Evolutionary conservation across 1,140 invertebrate genomes (phyloP).

Genomic region (Acromyrmex echinatior): DNA sequence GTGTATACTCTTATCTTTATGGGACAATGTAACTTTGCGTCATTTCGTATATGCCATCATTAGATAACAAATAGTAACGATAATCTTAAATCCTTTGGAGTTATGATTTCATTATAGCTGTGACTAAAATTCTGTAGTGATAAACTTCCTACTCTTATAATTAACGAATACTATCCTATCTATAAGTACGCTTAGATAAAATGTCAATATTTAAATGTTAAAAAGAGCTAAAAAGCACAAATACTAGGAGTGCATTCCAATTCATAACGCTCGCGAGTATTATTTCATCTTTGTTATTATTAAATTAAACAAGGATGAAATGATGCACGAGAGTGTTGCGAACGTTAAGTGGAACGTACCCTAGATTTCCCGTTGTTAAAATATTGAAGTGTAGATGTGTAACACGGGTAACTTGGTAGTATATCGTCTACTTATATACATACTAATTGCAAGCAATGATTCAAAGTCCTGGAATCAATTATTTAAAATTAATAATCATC

Average conservation of each 20-base stretch:
- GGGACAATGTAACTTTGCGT: slow-evolving; percentile 63
- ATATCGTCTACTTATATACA: slow-evolving; percentile 70
- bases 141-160: slow-evolving; percentile 72
- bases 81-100: slow-evolving; percentile 85
- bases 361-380: slow-evolving; percentile 58
- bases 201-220: slow-evolving; percentile 66
- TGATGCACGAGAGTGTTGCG: no score
- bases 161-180: slow-evolving; percentile 84
- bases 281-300: no score
- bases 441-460: slow-evolving; percentile 51
- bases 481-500: background rate
- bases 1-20: background rate
- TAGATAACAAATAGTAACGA: slow-evolving; percentile 81
- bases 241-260: slow-evolving; percentile 59
- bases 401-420: slow-evolving; percentile 72
- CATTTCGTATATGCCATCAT: slow-evolving; percentile 69
- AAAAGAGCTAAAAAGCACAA: slow-evolving; percentile 77
- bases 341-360: no score
- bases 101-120: slow-evolving; percentile 78
- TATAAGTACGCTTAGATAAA: slow-evolving; percentile 83
- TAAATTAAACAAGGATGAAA: no score
- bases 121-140: slow-evolving; percentile 76
- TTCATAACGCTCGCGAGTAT: no score
- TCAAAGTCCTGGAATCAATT: slow-evolving; percentile 56
- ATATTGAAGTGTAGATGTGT: slow-evolving; percentile 64